phyloP scores from a whole-genome alignment of 1,140 invertebrate species.

The Lucilia sericata region DNA sequence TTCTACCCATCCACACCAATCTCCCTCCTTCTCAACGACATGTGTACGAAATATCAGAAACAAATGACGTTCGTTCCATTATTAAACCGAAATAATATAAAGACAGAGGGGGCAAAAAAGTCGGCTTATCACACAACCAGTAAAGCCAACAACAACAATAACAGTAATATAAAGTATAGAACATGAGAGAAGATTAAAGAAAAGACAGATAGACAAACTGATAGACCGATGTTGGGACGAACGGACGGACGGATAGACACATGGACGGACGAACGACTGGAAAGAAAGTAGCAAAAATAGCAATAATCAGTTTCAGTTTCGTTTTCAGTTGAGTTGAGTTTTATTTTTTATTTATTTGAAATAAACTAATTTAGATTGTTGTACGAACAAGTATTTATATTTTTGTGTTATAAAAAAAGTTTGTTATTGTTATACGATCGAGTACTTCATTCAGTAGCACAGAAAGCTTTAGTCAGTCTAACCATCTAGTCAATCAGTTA shows the following conservation, averaged over 20 bases:
- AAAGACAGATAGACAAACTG: background rate
- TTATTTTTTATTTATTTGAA: background rate
- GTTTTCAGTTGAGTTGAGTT: constrained; percentile 9
- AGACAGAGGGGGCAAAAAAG: background rate
- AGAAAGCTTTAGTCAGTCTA: background rate
- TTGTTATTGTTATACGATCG: background rate
- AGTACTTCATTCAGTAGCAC: background rate
- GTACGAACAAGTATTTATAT: background rate
- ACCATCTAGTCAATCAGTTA: constrained; percentile 9
- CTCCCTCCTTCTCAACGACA: background rate
- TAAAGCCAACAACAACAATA: background rate
- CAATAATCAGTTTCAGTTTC: background rate
- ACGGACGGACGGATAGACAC: background rate
- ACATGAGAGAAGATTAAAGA: background rate
- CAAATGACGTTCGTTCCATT: constrained; percentile 22
- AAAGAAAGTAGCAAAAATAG: background rate
- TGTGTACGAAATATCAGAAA: background rate
- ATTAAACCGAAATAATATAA: background rate
- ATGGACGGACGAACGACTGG: background rate
- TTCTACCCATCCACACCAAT: background rate
- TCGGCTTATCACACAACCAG: constrained; percentile 4
- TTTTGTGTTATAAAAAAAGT: no score
- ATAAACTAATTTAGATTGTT: constrained; percentile 28
- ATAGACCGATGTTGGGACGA: no score
- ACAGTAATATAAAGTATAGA: background rate